Conservation (phyloP, 2,888 invertebrate species). For the Atethmia centrago region DNA sequence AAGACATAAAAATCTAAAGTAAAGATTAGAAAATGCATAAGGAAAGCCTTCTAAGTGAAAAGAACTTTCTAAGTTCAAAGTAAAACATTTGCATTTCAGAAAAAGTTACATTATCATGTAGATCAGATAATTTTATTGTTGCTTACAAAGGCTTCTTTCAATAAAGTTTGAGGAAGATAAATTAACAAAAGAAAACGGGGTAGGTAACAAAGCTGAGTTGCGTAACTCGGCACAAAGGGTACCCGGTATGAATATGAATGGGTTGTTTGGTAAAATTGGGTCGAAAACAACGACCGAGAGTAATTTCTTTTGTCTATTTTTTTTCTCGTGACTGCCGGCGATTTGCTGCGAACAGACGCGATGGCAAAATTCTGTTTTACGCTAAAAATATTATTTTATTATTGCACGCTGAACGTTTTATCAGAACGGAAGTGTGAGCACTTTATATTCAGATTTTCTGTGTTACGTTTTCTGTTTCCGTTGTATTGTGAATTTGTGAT, state of each 20-base stretch:
- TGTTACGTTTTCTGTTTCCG: constrained; percentile 37
- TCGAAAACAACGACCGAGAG: constrained; percentile 72
- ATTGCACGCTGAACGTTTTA: constrained; percentile 49
- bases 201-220: constrained; percentile 80
- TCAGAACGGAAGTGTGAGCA: constrained; percentile 54
- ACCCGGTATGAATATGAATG: constrained; percentile 88
- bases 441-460: constrained; percentile 60
- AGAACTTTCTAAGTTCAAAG: constrained; percentile 55
- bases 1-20: constrained; percentile 9
- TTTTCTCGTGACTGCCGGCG: constrained; percentile 63
- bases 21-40: constrained; percentile 28
- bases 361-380: constrained; percentile 63
- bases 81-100: constrained; percentile 51
- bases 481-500: constrained; percentile 32
- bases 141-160: constrained; percentile 62
- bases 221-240: constrained; percentile 85
- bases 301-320: constrained; percentile 69
- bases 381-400: constrained; percentile 52
- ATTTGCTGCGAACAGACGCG: constrained; percentile 49
- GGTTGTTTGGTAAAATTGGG: constrained; percentile 85
- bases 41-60: constrained; percentile 28
- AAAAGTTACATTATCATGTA: constrained; percentile 60
- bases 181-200: constrained; percentile 82
- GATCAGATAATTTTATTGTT: constrained; percentile 62
- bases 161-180: constrained; percentile 69